A percentile compares a stretch with the other conserved stretches of the same genome.
Conservation (phyloP, 2,888 invertebrate species). For the Agrochola lychnidis region DNA sequence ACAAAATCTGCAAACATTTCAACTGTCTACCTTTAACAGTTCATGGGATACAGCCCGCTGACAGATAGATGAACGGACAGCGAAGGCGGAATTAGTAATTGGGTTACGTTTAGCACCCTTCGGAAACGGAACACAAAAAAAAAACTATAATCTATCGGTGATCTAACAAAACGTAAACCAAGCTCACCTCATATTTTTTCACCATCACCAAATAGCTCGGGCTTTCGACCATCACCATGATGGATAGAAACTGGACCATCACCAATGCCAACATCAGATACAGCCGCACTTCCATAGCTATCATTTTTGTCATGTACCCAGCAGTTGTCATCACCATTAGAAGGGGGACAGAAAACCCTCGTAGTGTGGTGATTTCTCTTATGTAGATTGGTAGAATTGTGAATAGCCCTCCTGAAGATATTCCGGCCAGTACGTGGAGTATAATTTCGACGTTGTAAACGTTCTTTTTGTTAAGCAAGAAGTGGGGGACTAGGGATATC, state of each 20-base stretch:
- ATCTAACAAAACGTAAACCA: background rate
- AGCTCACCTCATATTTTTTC: slow-evolving; percentile 78
- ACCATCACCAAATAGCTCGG: slow-evolving; percentile 81
- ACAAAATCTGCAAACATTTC: no score
- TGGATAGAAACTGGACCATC: slow-evolving; percentile 75
- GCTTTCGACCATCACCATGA: slow-evolving; percentile 78
- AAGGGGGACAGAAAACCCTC: slow-evolving; percentile 73
- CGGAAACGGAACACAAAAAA: background rate
- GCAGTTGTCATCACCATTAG: slow-evolving; percentile 76
- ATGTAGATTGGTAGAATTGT: slow-evolving; percentile 81
- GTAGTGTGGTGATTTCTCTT: slow-evolving; percentile 73
- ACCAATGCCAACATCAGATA: slow-evolving; percentile 79
- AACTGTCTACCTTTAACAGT: no score
- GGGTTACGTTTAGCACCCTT: no score
- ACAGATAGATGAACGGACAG: no score
- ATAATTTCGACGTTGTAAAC: slow-evolving; percentile 63
- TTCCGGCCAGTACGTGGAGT: slow-evolving; percentile 78
- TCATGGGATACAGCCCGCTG: no score
- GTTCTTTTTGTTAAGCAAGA: slow-evolving; percentile 72
- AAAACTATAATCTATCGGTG: background rate
- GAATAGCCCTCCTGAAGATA: slow-evolving; percentile 79
- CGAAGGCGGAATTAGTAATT: no score
- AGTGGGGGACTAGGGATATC: slow-evolving; percentile 80
- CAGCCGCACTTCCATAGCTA: slow-evolving; percentile 74
- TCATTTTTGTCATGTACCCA: slow-evolving; percentile 78